These are phyloP conservation scores for Phrixothrix hirtus DNA, from an alignment of 2,888 invertebrate genomes.

Conservation along the genomic window DNA sequence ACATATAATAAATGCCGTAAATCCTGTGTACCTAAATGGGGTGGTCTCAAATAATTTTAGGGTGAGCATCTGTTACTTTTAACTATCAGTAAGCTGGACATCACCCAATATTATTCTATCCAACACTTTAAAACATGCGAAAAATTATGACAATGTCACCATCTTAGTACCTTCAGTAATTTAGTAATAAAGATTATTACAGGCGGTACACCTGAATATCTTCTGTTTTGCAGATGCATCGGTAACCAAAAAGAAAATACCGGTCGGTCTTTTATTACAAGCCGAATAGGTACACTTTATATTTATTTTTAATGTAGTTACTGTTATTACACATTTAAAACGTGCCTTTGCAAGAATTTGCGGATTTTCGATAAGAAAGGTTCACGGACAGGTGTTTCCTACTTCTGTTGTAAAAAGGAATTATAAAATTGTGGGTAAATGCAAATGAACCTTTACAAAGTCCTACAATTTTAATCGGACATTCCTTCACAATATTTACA, in stretches of 20 bases:
- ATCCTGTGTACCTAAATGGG: conserved; percentile 14
- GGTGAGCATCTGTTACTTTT: background rate
- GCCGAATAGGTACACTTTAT: conserved; percentile 14
- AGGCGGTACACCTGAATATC: conserved; percentile 6
- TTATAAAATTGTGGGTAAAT: conserved; percentile 2
- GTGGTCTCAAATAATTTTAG: conserved; percentile 6
- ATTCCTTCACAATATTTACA: background rate
- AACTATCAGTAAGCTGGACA: too few species aligned
- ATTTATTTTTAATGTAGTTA: conserved; percentile 12
- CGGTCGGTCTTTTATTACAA: conserved; percentile 15
- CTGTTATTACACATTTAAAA: conserved; percentile 16
- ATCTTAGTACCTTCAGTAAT: background rate
- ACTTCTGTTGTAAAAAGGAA: background rate
- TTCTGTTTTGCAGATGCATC: conserved; percentile 5
- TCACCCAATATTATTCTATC: background rate
- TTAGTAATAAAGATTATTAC: conserved; percentile 13
- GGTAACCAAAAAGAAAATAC: background rate
- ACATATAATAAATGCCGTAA: conserved; percentile 20
- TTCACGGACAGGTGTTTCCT: conserved; percentile 2
- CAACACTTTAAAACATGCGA: background rate
- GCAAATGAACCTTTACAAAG: background rate
- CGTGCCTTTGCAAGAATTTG: conserved; percentile 20
- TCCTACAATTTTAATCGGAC: background rate
- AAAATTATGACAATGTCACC: background rate
- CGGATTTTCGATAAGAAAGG: conserved; percentile 12